These are phyloP conservation scores for Lithobates pipiens DNA, from an alignment of 2,797 vertebrate genomes.

Conservation along the genomic window DNA sequence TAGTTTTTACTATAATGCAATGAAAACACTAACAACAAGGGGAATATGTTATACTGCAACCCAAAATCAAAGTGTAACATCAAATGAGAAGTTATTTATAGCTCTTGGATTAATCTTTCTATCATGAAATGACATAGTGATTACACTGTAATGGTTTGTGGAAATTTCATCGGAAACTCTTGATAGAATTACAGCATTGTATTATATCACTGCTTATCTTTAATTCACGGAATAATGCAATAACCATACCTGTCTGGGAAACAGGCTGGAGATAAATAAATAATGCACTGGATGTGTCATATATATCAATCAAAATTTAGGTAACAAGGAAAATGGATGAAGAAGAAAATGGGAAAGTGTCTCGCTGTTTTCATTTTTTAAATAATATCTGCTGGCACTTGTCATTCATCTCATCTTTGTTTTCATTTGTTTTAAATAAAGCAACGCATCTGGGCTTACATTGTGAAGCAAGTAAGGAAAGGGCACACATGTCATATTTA, in stretches of 20 bases:
- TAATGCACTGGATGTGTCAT: constrained; percentile 29
- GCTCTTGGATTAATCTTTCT: constrained; percentile 27
- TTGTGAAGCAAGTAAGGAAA: background rate
- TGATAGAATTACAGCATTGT: constrained; percentile 38
- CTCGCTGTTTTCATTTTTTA: background rate
- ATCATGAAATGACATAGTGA: constrained; percentile 42
- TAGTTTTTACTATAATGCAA: background rate
- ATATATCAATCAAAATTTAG: constrained; percentile 38
- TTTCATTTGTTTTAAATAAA: background rate
- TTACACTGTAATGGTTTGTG: constrained; percentile 47
- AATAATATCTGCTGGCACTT: constrained; percentile 10
- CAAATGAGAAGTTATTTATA: constrained; percentile 15
- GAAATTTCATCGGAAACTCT: constrained; percentile 44
- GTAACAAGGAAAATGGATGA: background rate
- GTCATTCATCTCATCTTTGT: background rate
- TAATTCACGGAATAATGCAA: constrained; percentile 53
- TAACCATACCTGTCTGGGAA: constrained; percentile 20
- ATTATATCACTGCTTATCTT: constrained; percentile 44
- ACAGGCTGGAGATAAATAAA: constrained; percentile 45
- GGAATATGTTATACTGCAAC: background rate
- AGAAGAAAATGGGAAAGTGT: constrained; percentile 3
- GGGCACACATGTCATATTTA: background rate
- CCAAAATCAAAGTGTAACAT: constrained; percentile 21
- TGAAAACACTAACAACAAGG: background rate
- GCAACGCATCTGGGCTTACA: background rate